These are phyloP conservation scores for Mus spicilegus DNA, from an alignment of 2,113 vertebrate species.

Conservation along the genomic window DNA sequence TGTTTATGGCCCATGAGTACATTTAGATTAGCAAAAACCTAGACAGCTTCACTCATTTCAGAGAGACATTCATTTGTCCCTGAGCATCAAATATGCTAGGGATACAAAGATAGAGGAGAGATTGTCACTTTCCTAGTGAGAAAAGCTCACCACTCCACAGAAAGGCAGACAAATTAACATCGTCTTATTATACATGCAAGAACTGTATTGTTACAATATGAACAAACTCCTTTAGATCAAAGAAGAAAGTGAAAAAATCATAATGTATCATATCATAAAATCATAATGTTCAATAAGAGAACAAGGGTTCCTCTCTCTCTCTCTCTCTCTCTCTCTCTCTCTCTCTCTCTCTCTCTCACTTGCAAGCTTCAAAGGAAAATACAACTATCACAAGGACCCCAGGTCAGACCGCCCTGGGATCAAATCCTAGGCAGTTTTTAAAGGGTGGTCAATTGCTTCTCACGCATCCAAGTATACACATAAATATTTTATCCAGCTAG, in stretches of 20 bases:
- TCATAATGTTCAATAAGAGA: background rate
- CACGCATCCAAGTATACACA: background rate
- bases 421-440: background rate
- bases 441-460: background rate
- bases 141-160: background rate
- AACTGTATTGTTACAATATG: background rate
- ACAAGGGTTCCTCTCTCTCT: background rate
- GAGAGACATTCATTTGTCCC: background rate
- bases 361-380: background rate
- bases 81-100: background rate
- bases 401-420: background rate
- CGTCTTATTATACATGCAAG: background rate
- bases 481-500: background rate
- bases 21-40: background rate
- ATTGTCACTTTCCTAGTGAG: background rate
- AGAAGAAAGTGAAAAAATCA: conserved; percentile 16
- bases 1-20: background rate
- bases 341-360: background rate
- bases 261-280: conserved; percentile 15
- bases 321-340: background rate
- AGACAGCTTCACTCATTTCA: background rate
- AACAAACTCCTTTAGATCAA: conserved; percentile 13
- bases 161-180: background rate
- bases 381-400: background rate
- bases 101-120: background rate